Base-by-base conservation (phyloP, 2,113 vertebrate genomes). In the Antechinus stuartii region DNA sequence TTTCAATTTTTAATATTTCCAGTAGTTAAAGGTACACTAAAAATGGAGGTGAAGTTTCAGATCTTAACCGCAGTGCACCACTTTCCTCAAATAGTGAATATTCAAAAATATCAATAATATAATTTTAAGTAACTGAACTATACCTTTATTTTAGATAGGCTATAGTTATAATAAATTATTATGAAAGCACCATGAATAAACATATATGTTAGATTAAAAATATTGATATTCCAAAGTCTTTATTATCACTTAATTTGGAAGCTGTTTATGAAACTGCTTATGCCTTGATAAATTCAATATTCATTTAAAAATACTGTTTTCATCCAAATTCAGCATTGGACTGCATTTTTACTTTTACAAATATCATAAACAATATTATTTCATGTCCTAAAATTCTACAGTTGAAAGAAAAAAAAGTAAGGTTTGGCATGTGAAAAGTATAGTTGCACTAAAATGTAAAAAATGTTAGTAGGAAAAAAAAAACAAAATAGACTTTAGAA, bases 1-100 rank as follows among this genome's bases (percentile, higher is more conserved):
- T 61, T 97, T 97, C 97, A 92, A 94, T 96, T 93, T 94, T 96
- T 95, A 57, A 92, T 92, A 68, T 95, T 97, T 94, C 68, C 23
- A 89, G 42, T 27, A 25, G 90, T 94, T 91, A 94, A 84, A 94
- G 35, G 89, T 8, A n/a, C 16, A 55, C 46, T 42, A 46, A 95
- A 94, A 96, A 25, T 96, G 94, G 84, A 55, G 54, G 61, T 94
- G 57, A 95, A 97, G n/a, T 96, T 97, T 95, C 96, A 91, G 93
- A 84, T 56, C 26, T 96, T 97, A 94, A 42, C 95, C 57, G 84
- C 90, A 57, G 0, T 91, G 0, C 22, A 3, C 93, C 92, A 26
- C 4, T 95, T 93, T 35, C 19, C 26, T 42, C 27, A 92, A 50
- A 93, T 9, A 68, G 46, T 50, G 92, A 95, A 47, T 91, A 30